phyloP scores from a whole-genome alignment of 2,797 vertebrate species.

The Tapera naevia region DNA sequence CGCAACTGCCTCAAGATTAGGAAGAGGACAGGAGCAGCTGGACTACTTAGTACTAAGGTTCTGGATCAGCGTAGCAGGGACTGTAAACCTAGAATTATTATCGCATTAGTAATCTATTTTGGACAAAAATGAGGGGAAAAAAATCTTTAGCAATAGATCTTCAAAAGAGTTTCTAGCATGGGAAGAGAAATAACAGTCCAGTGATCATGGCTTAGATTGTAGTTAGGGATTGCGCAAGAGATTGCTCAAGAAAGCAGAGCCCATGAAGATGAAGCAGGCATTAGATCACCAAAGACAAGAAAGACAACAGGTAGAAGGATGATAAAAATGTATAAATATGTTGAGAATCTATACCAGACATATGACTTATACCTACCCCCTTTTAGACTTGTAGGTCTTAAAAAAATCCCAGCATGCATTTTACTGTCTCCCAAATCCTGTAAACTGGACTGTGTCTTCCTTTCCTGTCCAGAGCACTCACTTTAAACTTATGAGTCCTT shows the following conservation, averaged over 20 bases:
- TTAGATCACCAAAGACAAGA: neutral
- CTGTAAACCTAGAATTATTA: neutral
- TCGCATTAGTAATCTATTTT: neutral
- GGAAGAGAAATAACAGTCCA: neutral
- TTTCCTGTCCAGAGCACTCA: neutral
- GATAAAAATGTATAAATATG: neutral
- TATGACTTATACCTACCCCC: rapidly evolving
- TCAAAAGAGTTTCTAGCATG: neutral
- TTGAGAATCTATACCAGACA: neutral
- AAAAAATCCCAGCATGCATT: neutral
- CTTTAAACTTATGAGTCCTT: neutral
- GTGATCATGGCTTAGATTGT: neutral
- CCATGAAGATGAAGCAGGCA: neutral
- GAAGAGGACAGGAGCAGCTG: neutral
- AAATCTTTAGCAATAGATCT: neutral
- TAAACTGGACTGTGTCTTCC: neutral
- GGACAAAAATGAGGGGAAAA: neutral
- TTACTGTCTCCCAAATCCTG: neutral
- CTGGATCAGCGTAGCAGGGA: neutral
- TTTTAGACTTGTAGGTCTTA: neutral
- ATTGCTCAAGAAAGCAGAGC: neutral
- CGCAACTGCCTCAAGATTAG: neutral
- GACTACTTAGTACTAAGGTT: neutral
- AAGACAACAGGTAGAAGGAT: neutral
- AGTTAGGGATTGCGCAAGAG: neutral